A percentile compares a stretch with the other conserved stretches of the same genome.
Conservation (phyloP, 2,888 invertebrate genomes). For the Cordilura impudica region DNA sequence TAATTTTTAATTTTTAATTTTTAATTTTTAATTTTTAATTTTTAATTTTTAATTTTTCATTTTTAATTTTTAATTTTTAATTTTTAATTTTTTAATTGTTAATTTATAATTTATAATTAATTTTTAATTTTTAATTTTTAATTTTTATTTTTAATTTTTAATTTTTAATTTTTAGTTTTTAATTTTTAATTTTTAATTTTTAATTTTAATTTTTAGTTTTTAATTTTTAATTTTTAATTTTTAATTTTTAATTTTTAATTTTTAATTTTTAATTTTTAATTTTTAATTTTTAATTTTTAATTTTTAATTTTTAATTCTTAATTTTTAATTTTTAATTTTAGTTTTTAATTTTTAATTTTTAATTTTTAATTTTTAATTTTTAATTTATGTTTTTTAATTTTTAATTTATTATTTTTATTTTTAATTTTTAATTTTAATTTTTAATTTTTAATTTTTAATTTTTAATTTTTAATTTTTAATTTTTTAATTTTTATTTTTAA, state of each 20-base stretch:
- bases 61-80: background rate
- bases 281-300: background rate
- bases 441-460: background rate
- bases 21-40: background rate
- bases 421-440: background rate
- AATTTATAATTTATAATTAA: no score
- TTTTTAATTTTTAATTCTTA: no score
- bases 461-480: background rate
- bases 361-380: no score
- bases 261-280: background rate
- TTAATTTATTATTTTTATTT: background rate
- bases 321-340: no score
- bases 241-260: background rate
- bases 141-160: background rate
- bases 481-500: background rate
- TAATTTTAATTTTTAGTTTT: background rate
- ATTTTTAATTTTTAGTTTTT: no score
- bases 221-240: background rate
- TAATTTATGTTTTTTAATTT: no score
- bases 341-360: no score
- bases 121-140: background rate
- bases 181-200: background rate
- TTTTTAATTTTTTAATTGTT: background rate
- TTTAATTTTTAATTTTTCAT: background rate
- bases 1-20: background rate